A percentile compares a stretch with the other conserved stretches of the same genome.
Evolutionary conservation across 1,140 invertebrate species (phyloP).

Genomic region (Trichogramma pretiosum): DNA sequence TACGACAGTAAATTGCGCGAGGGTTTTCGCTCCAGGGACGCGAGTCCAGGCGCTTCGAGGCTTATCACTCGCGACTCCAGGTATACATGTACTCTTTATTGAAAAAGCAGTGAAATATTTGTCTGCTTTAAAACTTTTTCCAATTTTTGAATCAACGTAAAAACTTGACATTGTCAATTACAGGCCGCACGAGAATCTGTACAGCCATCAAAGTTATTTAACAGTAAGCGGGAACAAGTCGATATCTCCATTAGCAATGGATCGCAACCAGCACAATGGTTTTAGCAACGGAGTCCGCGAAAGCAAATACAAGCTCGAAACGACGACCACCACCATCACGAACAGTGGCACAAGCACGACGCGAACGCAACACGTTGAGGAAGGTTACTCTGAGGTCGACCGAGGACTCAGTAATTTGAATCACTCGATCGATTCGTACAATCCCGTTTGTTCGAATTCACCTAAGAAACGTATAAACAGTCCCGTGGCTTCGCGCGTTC

Average conservation of each 20-base stretch:
- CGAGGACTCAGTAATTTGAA: no score
- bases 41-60: constrained; percentile 55
- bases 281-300: constrained; percentile 40
- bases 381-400: constrained; percentile 38
- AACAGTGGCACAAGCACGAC: constrained; percentile 5
- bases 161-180: no score
- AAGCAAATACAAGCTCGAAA: constrained; percentile 33
- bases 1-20: constrained; percentile 71
- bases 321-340: constrained; percentile 24
- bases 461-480: constrained; percentile 26
- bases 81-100: no score
- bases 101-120: no score
- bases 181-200: not conserved
- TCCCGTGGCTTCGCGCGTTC: constrained; percentile 25
- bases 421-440: constrained; percentile 28
- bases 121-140: no score
- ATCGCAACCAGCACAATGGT: constrained; percentile 27
- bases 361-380: no score
- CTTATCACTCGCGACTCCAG: constrained; percentile 47
- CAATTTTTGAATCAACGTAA: constrained; percentile 10
- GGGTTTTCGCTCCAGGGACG: constrained; percentile 55
- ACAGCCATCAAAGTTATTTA: no score
- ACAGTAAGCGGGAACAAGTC: constrained; percentile 42
- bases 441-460: constrained; percentile 28
- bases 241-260: constrained; percentile 43